A percentile compares a stretch with the other conserved stretches of the same genome.
These are phyloP conservation scores for Heterotilapia buettikoferi DNA, from an alignment of 2,113 vertebrate genomes.

Conservation along the genomic window DNA sequence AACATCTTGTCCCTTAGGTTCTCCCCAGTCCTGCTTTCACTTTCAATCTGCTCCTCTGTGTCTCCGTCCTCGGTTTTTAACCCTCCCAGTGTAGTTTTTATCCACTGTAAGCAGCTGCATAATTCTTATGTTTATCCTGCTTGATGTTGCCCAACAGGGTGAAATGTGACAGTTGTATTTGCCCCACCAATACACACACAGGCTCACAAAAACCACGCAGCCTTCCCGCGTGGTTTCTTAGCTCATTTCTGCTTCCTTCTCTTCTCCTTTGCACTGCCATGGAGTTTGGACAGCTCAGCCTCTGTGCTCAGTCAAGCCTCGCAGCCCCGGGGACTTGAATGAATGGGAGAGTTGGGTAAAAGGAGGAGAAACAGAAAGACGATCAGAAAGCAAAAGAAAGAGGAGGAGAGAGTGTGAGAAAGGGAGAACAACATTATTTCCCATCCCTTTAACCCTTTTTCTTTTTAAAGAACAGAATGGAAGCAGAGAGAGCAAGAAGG, in stretches of 20 bases:
- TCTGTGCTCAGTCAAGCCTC: conserved; percentile 69
- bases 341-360: conserved; percentile 25
- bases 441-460: neutral
- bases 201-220: neutral
- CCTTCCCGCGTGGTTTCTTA: neutral
- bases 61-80: conserved; percentile 4
- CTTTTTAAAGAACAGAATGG: conserved; percentile 5
- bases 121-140: conserved; percentile 53
- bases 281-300: conserved; percentile 62
- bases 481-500: neutral
- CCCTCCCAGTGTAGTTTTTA: conserved; percentile 7
- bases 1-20: conserved; percentile 19
- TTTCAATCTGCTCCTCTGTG: conserved; percentile 16
- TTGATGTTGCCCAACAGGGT: conserved; percentile 51
- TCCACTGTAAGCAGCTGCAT: conserved; percentile 12
- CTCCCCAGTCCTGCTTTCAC: conserved; percentile 1
- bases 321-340: conserved; percentile 52
- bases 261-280: conserved; percentile 32
- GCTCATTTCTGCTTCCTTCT: conserved; percentile 22
- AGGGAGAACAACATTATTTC: conserved; percentile 32
- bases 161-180: conserved; percentile 49
- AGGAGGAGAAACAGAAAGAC: conserved; percentile 38
- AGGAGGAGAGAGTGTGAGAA: conserved; percentile 7
- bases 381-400: conserved; percentile 8
- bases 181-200: neutral